phyloP scores from a whole-genome alignment of 1,140 invertebrate genomes.

The Dermatophagoides farinae region DNA sequence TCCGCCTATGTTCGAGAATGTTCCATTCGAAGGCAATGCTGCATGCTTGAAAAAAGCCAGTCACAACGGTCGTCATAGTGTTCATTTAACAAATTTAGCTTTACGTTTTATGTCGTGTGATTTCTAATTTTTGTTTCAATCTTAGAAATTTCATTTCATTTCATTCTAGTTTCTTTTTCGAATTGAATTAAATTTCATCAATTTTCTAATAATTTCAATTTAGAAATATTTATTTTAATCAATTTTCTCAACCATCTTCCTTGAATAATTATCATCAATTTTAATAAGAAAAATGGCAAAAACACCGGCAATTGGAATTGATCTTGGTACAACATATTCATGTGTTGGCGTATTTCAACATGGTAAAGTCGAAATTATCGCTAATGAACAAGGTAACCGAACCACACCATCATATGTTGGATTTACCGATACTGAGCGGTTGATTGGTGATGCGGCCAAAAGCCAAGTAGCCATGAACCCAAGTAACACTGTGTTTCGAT shows the following conservation, averaged over 20 bases:
- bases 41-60: too few relatives aligned
- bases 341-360: slow-evolving; percentile 36
- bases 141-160: neutral
- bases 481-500: slow-evolving; percentile 29
- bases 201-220: neutral
- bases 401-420: slow-evolving; percentile 93
- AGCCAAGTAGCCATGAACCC: slow-evolving; percentile 44
- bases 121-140: too few relatives aligned
- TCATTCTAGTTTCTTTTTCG: neutral
- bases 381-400: slow-evolving; percentile 90
- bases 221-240: neutral
- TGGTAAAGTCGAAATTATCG: slow-evolving; percentile 91
- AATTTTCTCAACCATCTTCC: neutral
- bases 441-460: slow-evolving; percentile 91
- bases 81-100: too few relatives aligned
- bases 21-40: too few relatives aligned
- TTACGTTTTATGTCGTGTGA: too few relatives aligned
- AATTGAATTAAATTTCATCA: neutral
- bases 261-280: neutral
- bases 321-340: slow-evolving; percentile 33
- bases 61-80: too few relatives aligned
- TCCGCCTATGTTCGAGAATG: too few relatives aligned
- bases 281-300: slow-evolving; percentile 4
- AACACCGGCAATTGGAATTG: slow-evolving; percentile 28
- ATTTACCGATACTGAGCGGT: slow-evolving; percentile 85